Evolutionary conservation across 2,888 invertebrate genomes (phyloP).

Genomic region (Slavum lentiscoides): DNA sequence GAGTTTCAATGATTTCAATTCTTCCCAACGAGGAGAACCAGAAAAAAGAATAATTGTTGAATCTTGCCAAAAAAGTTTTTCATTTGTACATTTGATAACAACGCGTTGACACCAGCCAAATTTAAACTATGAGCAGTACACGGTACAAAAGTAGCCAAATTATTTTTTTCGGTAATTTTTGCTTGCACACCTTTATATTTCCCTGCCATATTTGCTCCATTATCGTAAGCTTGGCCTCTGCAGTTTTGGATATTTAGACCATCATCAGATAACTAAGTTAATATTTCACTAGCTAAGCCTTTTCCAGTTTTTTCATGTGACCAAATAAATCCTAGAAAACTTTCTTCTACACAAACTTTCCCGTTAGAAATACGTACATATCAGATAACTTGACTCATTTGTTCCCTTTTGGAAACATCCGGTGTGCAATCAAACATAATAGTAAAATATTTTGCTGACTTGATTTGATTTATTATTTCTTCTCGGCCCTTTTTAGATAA

Average conservation of each 20-base stretch:
- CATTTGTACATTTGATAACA: background rate
- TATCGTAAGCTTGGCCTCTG: slow-evolving; percentile 56
- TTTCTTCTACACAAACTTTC: slow-evolving; percentile 1
- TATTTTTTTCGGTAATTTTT: slow-evolving; percentile 54
- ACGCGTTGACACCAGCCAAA: slow-evolving; percentile 27
- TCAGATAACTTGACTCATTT: slow-evolving; percentile 16
- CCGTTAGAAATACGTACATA: slow-evolving; percentile 3
- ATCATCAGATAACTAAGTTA: background rate
- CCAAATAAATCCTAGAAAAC: background rate
- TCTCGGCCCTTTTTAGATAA: slow-evolving; percentile 8
- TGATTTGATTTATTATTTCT: slow-evolving; percentile 14
- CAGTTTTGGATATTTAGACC: slow-evolving; percentile 20
- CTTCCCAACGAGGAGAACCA: slow-evolving; percentile 5
- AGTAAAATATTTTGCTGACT: slow-evolving; percentile 37
- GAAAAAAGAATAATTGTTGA: slow-evolving; percentile 23
- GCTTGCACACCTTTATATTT: slow-evolving; percentile 55
- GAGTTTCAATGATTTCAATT: slow-evolving; percentile 10
- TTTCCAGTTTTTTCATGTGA: slow-evolving; percentile 8
- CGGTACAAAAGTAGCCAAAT: slow-evolving; percentile 54
- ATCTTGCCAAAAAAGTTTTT: background rate
- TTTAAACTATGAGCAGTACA: slow-evolving; percentile 50
- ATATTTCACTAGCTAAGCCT: background rate
- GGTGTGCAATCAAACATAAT: slow-evolving; percentile 41
- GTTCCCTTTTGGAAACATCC: slow-evolving; percentile 31
- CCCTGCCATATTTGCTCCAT: slow-evolving; percentile 56